phyloP scores from a whole-genome alignment of 2,797 vertebrate genomes.

The Rousettus madagascariensis region DNA sequence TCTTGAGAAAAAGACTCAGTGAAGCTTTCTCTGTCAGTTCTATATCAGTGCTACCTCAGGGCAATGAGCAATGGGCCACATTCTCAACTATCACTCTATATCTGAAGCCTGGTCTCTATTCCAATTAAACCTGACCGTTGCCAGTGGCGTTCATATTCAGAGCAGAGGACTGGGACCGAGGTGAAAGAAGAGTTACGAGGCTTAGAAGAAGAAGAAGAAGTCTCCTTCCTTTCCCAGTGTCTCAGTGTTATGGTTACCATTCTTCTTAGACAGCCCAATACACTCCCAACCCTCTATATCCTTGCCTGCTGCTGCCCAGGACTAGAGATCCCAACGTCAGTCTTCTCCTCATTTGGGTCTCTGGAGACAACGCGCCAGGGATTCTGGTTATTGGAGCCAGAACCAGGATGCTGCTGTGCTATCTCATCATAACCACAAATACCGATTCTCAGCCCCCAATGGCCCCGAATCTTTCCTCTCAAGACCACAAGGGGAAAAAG shows the following conservation, averaged over 20 bases:
- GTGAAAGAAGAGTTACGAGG: neutral
- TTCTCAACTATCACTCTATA: neutral
- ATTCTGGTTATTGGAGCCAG: constrained; percentile 69
- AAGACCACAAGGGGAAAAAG: constrained; percentile 86
- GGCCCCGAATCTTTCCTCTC: constrained; percentile 85
- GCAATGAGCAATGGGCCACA: neutral
- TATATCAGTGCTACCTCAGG: neutral
- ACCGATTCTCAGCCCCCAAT: constrained; percentile 81
- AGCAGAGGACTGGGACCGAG: neutral
- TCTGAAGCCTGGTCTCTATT: neutral
- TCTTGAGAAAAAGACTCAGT: neutral
- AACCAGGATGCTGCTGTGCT: constrained; percentile 76
- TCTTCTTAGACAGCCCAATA: constrained; percentile 16
- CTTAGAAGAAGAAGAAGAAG: neutral
- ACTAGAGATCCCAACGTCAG: neutral
- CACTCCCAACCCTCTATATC: neutral
- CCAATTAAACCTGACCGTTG: neutral
- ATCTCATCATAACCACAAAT: constrained; percentile 83
- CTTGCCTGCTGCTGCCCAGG: neutral
- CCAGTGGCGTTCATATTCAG: neutral
- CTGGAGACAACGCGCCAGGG: constrained; percentile 47
- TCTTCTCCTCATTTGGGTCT: constrained; percentile 50
- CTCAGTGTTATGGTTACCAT: neutral
- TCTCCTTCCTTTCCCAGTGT: neutral
- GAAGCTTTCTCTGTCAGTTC: neutral